These are phyloP conservation scores for Lypha dubia DNA, from an alignment of 2,888 invertebrate genomes.

Conservation along the genomic window DNA sequence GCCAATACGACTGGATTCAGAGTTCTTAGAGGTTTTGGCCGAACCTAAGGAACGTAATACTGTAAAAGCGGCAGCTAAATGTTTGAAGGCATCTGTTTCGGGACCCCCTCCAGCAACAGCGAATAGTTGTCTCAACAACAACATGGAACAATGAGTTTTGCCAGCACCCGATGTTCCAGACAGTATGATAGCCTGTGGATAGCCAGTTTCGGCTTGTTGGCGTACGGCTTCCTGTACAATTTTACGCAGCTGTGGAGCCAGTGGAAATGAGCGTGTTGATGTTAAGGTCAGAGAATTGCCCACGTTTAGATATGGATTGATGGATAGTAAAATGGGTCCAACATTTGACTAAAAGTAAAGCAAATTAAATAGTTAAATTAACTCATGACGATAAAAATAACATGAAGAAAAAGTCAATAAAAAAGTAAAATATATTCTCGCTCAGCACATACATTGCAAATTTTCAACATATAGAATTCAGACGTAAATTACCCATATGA, in stretches of 20 bases:
- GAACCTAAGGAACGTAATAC: constrained; percentile 95
- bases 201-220: constrained; percentile 97
- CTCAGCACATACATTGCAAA: constrained; percentile 77
- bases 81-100: constrained; percentile 98
- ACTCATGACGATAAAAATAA: no score
- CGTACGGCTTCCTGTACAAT: constrained; percentile 96
- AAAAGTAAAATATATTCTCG: no score
- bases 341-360: constrained; percentile 90
- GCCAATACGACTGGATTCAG: constrained; percentile 96
- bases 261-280: constrained; percentile 89
- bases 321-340: constrained; percentile 94
- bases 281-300: constrained; percentile 94
- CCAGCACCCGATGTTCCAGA: constrained; percentile 96
- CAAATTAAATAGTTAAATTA: not conserved
- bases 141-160: constrained; percentile 96
- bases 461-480: constrained; percentile 79
- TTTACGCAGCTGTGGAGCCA: constrained; percentile 92
- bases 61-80: constrained; percentile 96
- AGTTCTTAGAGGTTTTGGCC: constrained; percentile 94
- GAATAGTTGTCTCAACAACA: constrained; percentile 94
- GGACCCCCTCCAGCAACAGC: constrained; percentile 97
- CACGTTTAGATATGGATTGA: constrained; percentile 94
- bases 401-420: constrained; percentile 15
- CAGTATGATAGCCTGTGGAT: constrained; percentile 96
- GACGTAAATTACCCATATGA: constrained; percentile 82